Evolutionary conservation across 2,888 invertebrate genomes (phyloP).

Genomic region (Lepidochitona cinerea): DNA sequence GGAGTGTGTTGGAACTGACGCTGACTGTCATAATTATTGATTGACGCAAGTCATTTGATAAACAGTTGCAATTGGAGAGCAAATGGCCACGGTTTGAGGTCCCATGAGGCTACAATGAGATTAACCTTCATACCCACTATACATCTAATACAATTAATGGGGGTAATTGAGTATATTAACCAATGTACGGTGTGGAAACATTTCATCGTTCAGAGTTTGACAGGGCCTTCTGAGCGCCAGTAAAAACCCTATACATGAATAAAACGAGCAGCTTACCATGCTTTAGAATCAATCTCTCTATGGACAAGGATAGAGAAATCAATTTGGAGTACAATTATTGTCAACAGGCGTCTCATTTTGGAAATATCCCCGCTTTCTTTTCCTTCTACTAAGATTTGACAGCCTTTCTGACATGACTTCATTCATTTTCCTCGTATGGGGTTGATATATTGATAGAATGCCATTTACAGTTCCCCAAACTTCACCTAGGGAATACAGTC

Average conservation of each 20-base stretch:
- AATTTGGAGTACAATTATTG: neutral
- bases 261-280: neutral
- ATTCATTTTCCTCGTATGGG: neutral
- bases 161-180: neutral
- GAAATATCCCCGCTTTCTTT: neutral
- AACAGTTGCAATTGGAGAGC: neutral
- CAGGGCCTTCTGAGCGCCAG: neutral
- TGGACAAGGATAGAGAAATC: neutral
- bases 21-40: neutral
- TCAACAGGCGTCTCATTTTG: constrained; percentile 1
- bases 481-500: neutral
- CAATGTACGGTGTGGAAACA: neutral
- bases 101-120: neutral
- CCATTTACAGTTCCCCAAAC: neutral
- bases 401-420: neutral
- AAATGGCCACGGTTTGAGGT: neutral
- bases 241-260: neutral
- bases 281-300: neutral
- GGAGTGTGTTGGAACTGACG: neutral
- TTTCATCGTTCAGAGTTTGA: neutral
- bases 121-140: neutral
- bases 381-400: neutral
- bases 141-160: neutral
- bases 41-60: neutral
- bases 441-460: neutral